A percentile compares a stretch with the other conserved stretches of the same genome.
Conservation (phyloP, 2,113 vertebrate species). For the Cyphomyrus plagiostoma region DNA sequence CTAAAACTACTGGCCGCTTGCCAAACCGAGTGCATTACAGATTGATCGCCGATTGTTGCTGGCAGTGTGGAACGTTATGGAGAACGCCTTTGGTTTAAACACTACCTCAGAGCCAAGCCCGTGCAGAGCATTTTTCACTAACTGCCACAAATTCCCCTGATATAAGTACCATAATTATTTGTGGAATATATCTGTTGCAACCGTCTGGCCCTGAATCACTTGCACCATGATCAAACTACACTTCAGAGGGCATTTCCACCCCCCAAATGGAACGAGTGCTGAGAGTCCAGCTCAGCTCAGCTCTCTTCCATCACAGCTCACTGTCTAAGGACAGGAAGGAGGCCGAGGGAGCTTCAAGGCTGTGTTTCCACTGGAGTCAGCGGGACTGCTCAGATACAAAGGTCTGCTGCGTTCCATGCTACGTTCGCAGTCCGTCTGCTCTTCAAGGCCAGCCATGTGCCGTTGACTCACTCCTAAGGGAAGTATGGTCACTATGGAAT, state of each 20-base stretch:
- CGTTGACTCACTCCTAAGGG: not conserved
- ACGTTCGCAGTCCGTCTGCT: not conserved
- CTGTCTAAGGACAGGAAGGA: not conserved
- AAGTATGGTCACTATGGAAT: not conserved
- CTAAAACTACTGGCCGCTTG: not conserved
- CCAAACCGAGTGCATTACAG: not conserved
- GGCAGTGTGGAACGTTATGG: not conserved
- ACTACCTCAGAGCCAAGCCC: not conserved
- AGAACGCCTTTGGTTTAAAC: slow-evolving; percentile 3
- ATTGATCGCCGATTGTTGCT: not conserved
- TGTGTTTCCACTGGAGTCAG: not conserved
- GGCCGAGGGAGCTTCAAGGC: not conserved
- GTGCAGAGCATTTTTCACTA: not conserved
- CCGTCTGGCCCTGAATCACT: not conserved
- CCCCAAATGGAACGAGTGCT: not conserved
- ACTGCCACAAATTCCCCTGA: not conserved
- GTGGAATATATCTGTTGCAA: not conserved
- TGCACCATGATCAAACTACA: not conserved
- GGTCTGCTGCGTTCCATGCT: not conserved
- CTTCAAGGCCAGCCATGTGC: not conserved
- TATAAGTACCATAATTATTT: not conserved
- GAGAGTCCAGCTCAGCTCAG: not conserved
- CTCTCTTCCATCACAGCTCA: not conserved
- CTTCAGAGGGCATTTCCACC: not conserved
- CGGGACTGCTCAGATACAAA: not conserved